A percentile compares a stretch with the other conserved stretches of the same genome.
Conservation (phyloP, 2,113 vertebrate species). For the Bettongia penicillata region DNA sequence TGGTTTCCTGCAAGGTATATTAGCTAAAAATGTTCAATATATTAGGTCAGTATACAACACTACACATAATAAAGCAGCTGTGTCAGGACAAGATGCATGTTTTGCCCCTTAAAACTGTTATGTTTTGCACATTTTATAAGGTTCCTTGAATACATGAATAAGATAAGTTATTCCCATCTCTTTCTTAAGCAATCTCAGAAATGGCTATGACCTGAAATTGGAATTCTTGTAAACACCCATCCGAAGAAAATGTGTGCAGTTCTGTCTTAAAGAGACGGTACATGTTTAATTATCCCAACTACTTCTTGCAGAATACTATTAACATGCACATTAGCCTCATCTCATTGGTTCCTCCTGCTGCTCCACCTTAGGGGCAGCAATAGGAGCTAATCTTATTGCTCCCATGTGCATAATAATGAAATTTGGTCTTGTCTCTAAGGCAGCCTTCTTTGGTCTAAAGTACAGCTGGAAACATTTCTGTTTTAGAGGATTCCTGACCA, state of each 20-base stretch:
- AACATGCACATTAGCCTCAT: conserved; percentile 89
- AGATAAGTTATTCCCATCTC: conserved; percentile 87
- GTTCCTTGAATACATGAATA: conserved; percentile 91
- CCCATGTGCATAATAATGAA: conserved; percentile 90
- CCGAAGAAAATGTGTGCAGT: conserved; percentile 86
- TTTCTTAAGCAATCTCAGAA: conserved; percentile 89
- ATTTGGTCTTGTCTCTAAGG: conserved; percentile 88
- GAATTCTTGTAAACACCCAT: conserved; percentile 91
- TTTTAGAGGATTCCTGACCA: conserved; percentile 82
- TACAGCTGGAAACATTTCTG: conserved; percentile 81
- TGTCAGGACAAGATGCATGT: conserved; percentile 86
- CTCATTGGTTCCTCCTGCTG: conserved; percentile 89
- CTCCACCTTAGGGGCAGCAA: conserved; percentile 89
- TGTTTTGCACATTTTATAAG: conserved; percentile 90
- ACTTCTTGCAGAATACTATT: conserved; percentile 88
- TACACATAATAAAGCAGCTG: conserved; percentile 86
- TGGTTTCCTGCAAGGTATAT: conserved; percentile 88
- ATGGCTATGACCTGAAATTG: conserved; percentile 90
- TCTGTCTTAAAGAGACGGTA: conserved; percentile 90
- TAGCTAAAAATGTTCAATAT: conserved; percentile 88
- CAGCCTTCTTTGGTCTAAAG: conserved; percentile 84
- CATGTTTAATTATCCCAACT: conserved; percentile 91
- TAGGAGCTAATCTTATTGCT: conserved; percentile 90
- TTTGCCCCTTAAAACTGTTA: conserved; percentile 88
- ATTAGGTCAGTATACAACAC: conserved; percentile 87